A percentile compares a stretch with the other conserved stretches of the same genome.
phyloP scores from a whole-genome alignment of 92 coral and sea anemone genomes.

The Palythoa heliodiscus region DNA sequence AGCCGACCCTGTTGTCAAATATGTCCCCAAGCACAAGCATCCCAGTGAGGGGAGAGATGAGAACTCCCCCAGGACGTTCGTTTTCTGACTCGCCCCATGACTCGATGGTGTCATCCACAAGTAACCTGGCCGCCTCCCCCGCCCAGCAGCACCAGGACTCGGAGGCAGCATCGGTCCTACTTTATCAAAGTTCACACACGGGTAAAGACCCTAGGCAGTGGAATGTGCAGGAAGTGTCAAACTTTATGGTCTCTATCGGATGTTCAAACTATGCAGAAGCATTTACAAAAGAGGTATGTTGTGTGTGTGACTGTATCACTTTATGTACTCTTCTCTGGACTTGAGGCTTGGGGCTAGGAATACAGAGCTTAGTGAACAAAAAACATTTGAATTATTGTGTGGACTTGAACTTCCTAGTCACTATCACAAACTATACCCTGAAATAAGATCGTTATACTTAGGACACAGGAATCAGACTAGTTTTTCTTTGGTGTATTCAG shows the following conservation, averaged over 20 bases:
- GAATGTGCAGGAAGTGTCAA: conserved; percentile 91
- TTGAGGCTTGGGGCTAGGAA: too few relatives aligned
- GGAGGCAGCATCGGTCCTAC: conserved; percentile 87
- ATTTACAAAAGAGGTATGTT: conserved; percentile 82
- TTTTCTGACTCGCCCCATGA: conserved; percentile 81
- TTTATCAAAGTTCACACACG: conserved; percentile 85
- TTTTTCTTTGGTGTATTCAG: too few relatives aligned
- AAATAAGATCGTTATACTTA: too few relatives aligned
- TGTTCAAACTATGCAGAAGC: conserved; percentile 95
- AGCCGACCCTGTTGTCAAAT: conserved; percentile 24
- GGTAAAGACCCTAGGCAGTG: conserved; percentile 92
- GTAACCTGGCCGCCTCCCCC: conserved; percentile 75
- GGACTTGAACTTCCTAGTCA: too few relatives aligned
- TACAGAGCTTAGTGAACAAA: not conserved
- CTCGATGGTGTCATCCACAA: conserved; percentile 89
- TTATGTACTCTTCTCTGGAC: not conserved
- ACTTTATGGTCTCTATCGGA: conserved; percentile 87
- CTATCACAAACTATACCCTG: too few relatives aligned
- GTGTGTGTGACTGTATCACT: not conserved
- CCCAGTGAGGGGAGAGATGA: conserved; percentile 42
- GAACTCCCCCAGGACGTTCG: conserved; percentile 48
- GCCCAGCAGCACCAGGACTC: conserved; percentile 74
- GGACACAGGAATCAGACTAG: too few relatives aligned
- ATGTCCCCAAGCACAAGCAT: conserved; percentile 24
- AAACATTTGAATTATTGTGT: not conserved